Evolutionary conservation across 30 jellyfish, hydroid and myxozoan species (phyloP).

Genomic region (Turritopsis rubra): DNA sequence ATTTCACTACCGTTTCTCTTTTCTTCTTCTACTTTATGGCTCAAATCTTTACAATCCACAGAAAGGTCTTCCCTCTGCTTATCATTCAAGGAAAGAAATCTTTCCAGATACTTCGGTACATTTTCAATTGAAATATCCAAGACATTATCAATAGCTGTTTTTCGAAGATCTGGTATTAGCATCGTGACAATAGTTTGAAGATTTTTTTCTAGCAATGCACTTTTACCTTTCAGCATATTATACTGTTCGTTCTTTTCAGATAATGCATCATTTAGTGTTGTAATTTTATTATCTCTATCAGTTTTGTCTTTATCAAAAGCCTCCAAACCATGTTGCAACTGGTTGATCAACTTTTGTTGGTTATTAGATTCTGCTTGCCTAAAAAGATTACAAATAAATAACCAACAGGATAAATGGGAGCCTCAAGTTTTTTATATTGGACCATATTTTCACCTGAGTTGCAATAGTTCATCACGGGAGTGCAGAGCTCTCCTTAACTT

Average conservation of each 20-base stretch:
- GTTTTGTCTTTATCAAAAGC: conserved; percentile 14
- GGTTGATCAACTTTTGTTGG: conserved; percentile 10
- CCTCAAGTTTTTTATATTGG: background rate
- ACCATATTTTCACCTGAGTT: background rate
- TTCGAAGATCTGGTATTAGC: background rate
- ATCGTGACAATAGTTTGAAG: background rate
- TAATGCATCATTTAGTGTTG: background rate
- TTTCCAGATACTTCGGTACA: background rate
- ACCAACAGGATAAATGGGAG: background rate
- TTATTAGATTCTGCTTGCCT: conserved; percentile 14
- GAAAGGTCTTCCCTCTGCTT: background rate
- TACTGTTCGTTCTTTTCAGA: background rate
- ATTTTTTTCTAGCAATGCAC: background rate
- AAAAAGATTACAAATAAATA: background rate
- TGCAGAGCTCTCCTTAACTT: background rate
- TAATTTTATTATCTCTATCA: background rate
- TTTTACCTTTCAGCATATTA: background rate
- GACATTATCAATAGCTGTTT: background rate
- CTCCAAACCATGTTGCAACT: background rate
- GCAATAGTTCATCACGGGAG: background rate
- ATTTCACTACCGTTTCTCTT: background rate
- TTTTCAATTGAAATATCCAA: background rate
- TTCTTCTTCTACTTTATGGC: background rate
- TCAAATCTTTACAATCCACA: background rate
- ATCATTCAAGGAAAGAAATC: background rate